Base-by-base conservation (phyloP, 2,797 vertebrate genomes). In the Acanthornis magna region DNA sequence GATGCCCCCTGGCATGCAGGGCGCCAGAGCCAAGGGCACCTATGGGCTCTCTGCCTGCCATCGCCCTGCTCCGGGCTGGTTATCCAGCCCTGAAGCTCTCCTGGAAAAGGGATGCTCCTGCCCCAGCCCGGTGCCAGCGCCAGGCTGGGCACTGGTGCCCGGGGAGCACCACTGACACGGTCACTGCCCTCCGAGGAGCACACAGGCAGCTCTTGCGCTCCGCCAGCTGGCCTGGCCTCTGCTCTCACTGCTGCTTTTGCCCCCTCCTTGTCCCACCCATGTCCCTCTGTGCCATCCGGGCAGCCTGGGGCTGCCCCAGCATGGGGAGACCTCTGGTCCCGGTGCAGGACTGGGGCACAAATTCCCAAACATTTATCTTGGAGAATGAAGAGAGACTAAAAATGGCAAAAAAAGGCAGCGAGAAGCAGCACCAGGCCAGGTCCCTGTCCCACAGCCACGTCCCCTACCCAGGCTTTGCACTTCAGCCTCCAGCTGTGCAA, bases 1-100 rank as follows among this genome's bases (percentile, higher is more conserved):
- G 19, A 20, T 0, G 1, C 18, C 45, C 36, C 51, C 50, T 27
- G 4, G 1, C 16, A n/a, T 10, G 15, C 34, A 4, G 53, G 43
- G 57, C 27, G 47, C 15, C 16, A 43, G 42, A 72, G 45, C 42
- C 2, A 2, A 34, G 34, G 36, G 42, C 14, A 16, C 0, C 0
- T 16, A 1, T 0, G 1, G 29, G 20, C 16, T 68, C 65, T 75
- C 54, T 61, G 88, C 16, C 29, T 21, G 3, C 29, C 58, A 8
- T 5, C 1, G 1, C 29, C 19, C 51, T 42, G 63, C 81, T 72
- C 55, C 67, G 22, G 27, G 32, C 34, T 27, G 30, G 54, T 16
- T 27, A 51, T 27, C 6, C 73, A 57, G 47, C 48, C 48, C 47
- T 79, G n/a, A 48, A 55, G 61, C 73, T 38, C 48, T 45, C 40